Base-by-base conservation (phyloP, 2,113 vertebrate species). In the Catharus fuscescens region DNA sequence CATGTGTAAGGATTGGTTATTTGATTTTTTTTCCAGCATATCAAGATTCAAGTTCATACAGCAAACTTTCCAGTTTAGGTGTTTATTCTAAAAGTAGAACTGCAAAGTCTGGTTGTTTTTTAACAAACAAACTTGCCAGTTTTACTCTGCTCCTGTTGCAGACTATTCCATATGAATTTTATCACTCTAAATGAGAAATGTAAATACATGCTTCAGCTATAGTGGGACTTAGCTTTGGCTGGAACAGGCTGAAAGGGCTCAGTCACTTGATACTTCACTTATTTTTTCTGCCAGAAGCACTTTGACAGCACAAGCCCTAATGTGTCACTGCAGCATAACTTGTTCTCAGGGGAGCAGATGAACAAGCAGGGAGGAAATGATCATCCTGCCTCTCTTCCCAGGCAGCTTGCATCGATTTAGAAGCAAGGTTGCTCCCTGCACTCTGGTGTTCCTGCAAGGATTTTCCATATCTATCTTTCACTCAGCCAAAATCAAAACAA, bases 31-130 rank as follows among this genome's bases (percentile, higher is more conserved):
- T 38, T 36, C 34, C 15, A 31, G 24, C 5, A 31, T 12, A 56
- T 32, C 24, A 38, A 32, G 36, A n/a, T 48, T 80, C 26, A 0
- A 6, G 40, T 25, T 88, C 0, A 0, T 52, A 38, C 29, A 66
- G 24, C 14, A 92, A 77, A 88, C 24, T 66, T 76, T 34, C 64
- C 64, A 83, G 26, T 5, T 79, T 60, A 84, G 40, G 5, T 86
- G 24, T 60, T 6, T 67, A 10, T 74, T 88, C 44, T 48, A 21
- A 78, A 92, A 56, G 42, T 44, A 73, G 60, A 89, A 81, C 31
- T 71, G 10, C 7, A 25, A 12, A 47, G 18, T 62, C 48, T 52
- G 31, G 4, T 60, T 59, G 24, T 15, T 80, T 79, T 71, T 78
- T 61, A 64, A 23, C 47, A 67, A 48, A 73, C 40, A 23, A 80